These are phyloP conservation scores for Oophaga sylvatica DNA, from an alignment of 2,797 vertebrate species.

Conservation along the genomic window DNA sequence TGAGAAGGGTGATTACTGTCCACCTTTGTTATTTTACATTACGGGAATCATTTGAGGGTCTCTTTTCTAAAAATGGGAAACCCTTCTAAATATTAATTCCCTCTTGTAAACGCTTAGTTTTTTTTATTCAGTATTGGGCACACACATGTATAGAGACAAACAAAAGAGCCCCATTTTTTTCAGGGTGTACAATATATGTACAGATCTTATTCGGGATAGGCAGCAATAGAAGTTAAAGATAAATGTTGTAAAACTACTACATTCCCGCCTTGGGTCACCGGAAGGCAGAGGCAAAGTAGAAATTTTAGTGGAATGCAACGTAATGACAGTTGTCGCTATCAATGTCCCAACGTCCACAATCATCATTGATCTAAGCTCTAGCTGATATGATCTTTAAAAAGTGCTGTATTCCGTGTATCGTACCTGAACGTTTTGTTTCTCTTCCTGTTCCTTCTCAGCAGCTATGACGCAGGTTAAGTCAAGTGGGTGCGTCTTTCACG, in stretches of 20 bases:
- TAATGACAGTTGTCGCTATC: background rate
- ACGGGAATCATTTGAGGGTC: no score
- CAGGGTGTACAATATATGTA: background rate
- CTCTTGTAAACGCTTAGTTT: no score
- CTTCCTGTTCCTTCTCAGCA: conserved; percentile 30
- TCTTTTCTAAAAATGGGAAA: no score
- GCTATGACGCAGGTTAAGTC: conserved; percentile 35
- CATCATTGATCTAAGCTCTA: background rate
- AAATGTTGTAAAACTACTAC: background rate
- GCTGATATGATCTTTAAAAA: background rate
- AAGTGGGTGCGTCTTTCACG: conserved; percentile 23
- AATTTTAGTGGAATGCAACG: background rate
- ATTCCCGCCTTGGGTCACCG: background rate
- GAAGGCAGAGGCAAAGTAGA: background rate
- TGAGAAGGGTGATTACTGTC: no score
- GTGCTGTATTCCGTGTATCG: background rate
- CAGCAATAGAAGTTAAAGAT: background rate
- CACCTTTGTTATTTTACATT: no score
- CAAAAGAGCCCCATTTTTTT: background rate
- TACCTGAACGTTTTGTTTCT: conserved; percentile 7
- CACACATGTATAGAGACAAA: no score
- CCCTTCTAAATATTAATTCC: no score
- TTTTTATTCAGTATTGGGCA: no score
- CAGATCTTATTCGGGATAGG: background rate
- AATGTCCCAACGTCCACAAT: background rate